Percentiles rank a stretch among this genome's conserved stretches.
Conservation (phyloP, 2,113 vertebrate genomes). For the Ammodytes dubius region DNA sequence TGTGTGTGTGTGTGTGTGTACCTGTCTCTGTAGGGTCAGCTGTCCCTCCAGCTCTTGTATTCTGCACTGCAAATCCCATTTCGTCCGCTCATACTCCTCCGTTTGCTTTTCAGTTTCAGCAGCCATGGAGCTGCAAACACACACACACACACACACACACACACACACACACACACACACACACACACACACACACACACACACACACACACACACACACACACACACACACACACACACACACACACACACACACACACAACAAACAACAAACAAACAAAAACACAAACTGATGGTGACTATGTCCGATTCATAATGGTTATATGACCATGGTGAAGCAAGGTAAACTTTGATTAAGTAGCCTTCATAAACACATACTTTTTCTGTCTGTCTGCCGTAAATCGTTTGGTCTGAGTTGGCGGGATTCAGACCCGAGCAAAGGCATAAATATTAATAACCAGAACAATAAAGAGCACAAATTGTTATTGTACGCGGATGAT, state of each 20-base stretch:
- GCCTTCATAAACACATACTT: too few species aligned
- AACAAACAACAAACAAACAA: too few species aligned
- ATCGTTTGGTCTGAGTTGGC: too few species aligned
- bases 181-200: neutral
- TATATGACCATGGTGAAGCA: too few species aligned
- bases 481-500: too few species aligned
- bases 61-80: slow-evolving; percentile 77
- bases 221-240: slow-evolving; percentile 6
- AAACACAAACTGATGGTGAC: too few species aligned
- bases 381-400: too few species aligned
- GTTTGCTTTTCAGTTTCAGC: slow-evolving; percentile 71
- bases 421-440: too few species aligned
- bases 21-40: slow-evolving; percentile 85
- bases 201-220: neutral
- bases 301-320: too few species aligned
- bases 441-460: too few species aligned
- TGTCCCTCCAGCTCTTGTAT: slow-evolving; percentile 82
- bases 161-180: slow-evolving; percentile 1
- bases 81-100: slow-evolving; percentile 81
- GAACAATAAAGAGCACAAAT: too few species aligned
- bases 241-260: neutral
- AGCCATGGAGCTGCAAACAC: slow-evolving; percentile 74
- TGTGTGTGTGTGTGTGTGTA: slow-evolving; percentile 54
- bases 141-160: slow-evolving; percentile 9
- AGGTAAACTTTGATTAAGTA: too few species aligned